phyloP scores from a whole-genome alignment of 1,140 invertebrate genomes.

The Drosophila equinoxialis region DNA sequence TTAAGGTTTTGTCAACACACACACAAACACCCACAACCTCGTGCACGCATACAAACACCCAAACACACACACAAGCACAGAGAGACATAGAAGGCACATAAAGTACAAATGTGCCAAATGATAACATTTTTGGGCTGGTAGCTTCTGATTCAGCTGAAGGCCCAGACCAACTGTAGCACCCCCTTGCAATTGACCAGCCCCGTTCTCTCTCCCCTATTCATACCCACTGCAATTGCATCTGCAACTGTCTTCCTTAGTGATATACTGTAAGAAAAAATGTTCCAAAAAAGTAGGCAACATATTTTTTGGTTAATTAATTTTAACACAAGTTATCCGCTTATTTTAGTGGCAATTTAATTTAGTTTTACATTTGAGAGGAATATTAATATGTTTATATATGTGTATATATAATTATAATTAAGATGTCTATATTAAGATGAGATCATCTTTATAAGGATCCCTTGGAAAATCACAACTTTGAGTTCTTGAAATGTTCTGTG shows the following conservation, averaged over 20 bases:
- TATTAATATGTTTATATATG: too few relatives aligned
- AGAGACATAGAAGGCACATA: slow-evolving; percentile 30
- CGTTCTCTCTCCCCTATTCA: not conserved
- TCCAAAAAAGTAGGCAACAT: too few relatives aligned
- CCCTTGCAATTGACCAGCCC: slow-evolving; percentile 9
- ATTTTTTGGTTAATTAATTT: too few relatives aligned
- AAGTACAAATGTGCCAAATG: slow-evolving; percentile 73
- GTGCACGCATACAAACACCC: not conserved
- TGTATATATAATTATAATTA: too few relatives aligned
- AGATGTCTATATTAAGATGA: too few relatives aligned
- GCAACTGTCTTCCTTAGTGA: slow-evolving; percentile 31
- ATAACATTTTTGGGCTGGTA: slow-evolving; percentile 62
- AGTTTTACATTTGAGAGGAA: too few relatives aligned
- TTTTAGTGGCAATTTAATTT: too few relatives aligned
- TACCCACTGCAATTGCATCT: slow-evolving; percentile 30
- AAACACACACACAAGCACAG: not conserved
- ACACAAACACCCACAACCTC: not conserved
- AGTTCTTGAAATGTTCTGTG: too few relatives aligned
- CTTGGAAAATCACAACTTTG: too few relatives aligned
- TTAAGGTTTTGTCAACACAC: slow-evolving; percentile 10
- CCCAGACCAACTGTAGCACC: not conserved
- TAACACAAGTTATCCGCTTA: too few relatives aligned
- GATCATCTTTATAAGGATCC: too few relatives aligned
- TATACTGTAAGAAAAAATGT: slow-evolving; percentile 14
- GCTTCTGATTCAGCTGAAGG: slow-evolving; percentile 4